phyloP scores from a whole-genome alignment of 2,888 invertebrate species.

The Apamea anceps region DNA sequence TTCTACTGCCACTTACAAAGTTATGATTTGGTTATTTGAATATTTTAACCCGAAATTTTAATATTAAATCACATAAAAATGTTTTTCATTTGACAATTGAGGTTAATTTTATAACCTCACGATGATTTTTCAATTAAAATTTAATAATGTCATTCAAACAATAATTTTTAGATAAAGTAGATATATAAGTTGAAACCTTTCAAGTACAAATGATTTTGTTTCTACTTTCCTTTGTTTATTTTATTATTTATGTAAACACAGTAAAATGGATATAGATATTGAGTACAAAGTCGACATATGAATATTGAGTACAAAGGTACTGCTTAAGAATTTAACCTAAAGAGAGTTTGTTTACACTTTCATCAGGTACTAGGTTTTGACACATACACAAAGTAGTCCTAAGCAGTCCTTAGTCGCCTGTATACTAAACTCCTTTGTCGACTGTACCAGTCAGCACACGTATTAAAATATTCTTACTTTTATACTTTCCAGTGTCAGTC shows the following conservation, averaged over 20 bases:
- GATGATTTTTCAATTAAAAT: neutral
- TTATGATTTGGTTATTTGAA: neutral
- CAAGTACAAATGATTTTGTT: neutral
- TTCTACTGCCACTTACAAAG: neutral
- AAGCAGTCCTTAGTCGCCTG: neutral
- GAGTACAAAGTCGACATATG: no score
- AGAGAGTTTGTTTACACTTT: neutral
- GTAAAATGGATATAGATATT: no score
- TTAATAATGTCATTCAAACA: neutral
- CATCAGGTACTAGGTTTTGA: neutral
- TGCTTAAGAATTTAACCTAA: no score
- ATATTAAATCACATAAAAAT: neutral
- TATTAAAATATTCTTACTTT: neutral
- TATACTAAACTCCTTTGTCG: neutral
- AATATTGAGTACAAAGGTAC: no score
- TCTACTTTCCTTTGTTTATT: neutral
- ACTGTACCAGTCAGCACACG: neutral
- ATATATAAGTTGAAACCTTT: neutral
- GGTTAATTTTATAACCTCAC: neutral
- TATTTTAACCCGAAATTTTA: neutral
- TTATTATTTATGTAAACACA: no score
- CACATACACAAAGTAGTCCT: neutral
- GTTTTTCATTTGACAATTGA: neutral
- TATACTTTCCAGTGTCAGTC: conserved; percentile 72
- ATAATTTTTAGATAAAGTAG: neutral